Evolutionary conservation across 2,797 vertebrate genomes (phyloP).

Genomic region (Meriones psammophilus): DNA sequence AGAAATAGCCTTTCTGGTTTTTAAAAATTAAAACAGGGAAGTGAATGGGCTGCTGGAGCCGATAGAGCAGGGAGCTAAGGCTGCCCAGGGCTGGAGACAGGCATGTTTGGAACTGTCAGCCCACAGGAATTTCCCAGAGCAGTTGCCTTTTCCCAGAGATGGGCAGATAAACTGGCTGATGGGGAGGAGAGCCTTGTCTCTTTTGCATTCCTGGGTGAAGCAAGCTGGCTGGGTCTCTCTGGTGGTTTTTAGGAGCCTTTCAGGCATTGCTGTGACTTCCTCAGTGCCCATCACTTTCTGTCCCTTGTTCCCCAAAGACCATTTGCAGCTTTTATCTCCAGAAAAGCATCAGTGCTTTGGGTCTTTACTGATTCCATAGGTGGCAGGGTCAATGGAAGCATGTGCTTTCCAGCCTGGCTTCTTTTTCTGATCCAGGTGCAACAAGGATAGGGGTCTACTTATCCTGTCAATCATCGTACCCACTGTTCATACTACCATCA

Average conservation of each 20-base stretch:
- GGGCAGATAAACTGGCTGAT: not conserved
- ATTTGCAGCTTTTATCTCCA: not conserved
- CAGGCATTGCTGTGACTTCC: not conserved
- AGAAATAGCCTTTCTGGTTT: not conserved
- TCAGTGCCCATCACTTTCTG: not conserved
- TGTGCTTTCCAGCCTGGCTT: not conserved
- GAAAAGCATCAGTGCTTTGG: not conserved
- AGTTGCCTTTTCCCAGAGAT: not conserved
- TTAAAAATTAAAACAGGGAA: constrained; percentile 12
- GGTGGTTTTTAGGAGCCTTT: not conserved
- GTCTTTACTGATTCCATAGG: not conserved
- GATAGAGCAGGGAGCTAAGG: not conserved
- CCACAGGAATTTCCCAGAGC: constrained; percentile 20
- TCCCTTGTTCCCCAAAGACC: not conserved
- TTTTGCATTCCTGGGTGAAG: not conserved
- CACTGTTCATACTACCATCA: no score
- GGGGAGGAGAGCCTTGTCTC: not conserved
- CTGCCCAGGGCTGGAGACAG: not conserved
- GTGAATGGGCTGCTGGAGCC: not conserved
- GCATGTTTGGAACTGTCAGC: not conserved
- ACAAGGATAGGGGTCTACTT: no score
- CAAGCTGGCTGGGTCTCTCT: not conserved
- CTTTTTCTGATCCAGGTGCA: not conserved
- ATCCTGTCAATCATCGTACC: not conserved
- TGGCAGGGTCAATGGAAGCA: not conserved